These are phyloP conservation scores for Charanyca ferruginea DNA, from an alignment of 2,888 invertebrate genomes.

Conservation along the genomic window DNA sequence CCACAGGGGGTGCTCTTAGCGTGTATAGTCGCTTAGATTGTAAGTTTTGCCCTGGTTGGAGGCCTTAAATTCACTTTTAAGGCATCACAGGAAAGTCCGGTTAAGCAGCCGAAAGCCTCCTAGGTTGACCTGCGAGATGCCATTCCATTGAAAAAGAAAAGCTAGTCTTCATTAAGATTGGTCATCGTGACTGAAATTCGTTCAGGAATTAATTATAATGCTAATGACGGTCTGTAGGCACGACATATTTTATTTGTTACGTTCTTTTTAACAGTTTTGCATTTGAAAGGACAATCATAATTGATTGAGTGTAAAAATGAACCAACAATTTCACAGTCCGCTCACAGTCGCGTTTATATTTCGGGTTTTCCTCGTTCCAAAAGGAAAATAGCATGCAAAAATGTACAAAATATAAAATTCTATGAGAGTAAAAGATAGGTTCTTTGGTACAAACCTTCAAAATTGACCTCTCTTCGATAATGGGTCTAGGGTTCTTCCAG, in stretches of 20 bases:
- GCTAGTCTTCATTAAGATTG: too few species aligned
- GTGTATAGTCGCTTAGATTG: too few species aligned
- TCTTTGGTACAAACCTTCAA: slow-evolving; percentile 48
- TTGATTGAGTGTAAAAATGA: slow-evolving; percentile 4
- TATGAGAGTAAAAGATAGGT: slow-evolving; percentile 31
- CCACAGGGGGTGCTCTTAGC: too few species aligned
- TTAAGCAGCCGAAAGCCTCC: too few species aligned
- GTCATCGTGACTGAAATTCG: too few species aligned
- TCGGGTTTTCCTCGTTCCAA: slow-evolving; percentile 21
- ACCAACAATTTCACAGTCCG: background rate
- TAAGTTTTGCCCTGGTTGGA: too few species aligned
- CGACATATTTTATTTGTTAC: background rate
- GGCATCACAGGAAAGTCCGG: too few species aligned
- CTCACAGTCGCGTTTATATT: slow-evolving; percentile 5
- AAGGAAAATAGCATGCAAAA: slow-evolving; percentile 21
- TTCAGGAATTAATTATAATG: too few species aligned
- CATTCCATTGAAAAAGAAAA: too few species aligned
- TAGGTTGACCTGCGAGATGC: too few species aligned
- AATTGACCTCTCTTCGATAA: slow-evolving; percentile 64
- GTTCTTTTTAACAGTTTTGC: background rate
- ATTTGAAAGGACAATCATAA: background rate
- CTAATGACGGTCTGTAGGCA: background rate
- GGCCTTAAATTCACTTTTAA: too few species aligned
- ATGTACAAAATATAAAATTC: slow-evolving; percentile 43
- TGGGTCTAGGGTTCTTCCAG: slow-evolving; percentile 46